Base-by-base conservation (phyloP, 2,797 vertebrate genomes). In the Adrianichthys oophorus region DNA sequence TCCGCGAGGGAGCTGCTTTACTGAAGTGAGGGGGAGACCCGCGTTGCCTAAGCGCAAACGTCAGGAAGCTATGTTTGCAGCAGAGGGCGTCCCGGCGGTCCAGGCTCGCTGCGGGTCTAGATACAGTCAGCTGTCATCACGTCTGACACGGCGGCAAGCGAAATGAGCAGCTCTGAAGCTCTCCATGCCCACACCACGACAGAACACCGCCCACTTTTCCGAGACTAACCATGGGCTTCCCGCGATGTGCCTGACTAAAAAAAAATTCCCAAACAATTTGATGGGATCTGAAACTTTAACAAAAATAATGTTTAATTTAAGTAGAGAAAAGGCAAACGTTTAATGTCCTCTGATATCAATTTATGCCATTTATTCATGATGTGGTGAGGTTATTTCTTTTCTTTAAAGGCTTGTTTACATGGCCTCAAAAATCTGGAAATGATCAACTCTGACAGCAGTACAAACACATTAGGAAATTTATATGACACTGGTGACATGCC, bases 111-210 rank as follows among this genome's bases (percentile, higher is more conserved):
- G 63, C 16, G 14, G 16, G 7, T 46, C 43, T 63, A 59, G 51
- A 68, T 41, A 50, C 7, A 53, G 54, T 89, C 89, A 92, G 91
- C 91, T 92, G 91, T 92, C 89, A 92, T 82, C 80, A 64, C 74
- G 19, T 56, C 52, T 64, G 60, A 64, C 62, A 51, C 4, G 52
- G 65, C 41, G 44, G 56, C 56, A 53, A 60, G 40, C 10, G 67
- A 48, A 47, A 43, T 3, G 70, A 45, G 52, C 51, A 32, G 59
- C 65, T 70, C 37, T 48, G 72, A 43, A 66, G 48, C 57, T 76
- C 7, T 83, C 88, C 87, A 87, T 87, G 85, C 87, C 87, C 82
- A 72, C 87, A 79, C 47, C 32, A 48, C 47, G 56, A 62, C 84
- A 78, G 32, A 37, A 82, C 89, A 58, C 85, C 85, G 85, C 89